phyloP scores from a whole-genome alignment of 2,888 invertebrate genomes.

The Panorpa germanica region DNA sequence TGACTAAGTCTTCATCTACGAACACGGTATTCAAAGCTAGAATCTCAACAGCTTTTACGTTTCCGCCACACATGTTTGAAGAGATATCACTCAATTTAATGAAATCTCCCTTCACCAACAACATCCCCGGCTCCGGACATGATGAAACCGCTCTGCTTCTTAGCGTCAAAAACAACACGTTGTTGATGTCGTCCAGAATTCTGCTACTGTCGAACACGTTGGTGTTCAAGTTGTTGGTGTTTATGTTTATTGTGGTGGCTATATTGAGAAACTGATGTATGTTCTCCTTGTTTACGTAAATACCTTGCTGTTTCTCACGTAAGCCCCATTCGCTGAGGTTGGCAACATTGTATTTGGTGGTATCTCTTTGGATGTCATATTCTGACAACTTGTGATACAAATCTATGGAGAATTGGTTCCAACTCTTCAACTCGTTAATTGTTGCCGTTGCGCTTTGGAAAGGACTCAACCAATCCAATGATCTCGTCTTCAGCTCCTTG shows the following conservation, averaged over 20 bases:
- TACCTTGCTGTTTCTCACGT: background rate
- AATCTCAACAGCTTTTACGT: background rate
- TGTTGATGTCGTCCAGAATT: too few species aligned
- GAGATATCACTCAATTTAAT: conserved; percentile 1
- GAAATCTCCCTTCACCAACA: background rate
- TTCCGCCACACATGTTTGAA: background rate
- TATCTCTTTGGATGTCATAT: conserved; percentile 7
- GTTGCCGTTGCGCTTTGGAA: conserved; percentile 3
- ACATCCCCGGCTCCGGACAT: background rate
- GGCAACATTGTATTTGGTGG: background rate
- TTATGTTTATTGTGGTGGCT: too few species aligned
- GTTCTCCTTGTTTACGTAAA: background rate
- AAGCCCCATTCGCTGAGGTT: background rate
- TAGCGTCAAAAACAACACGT: too few species aligned
- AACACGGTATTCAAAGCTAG: conserved; percentile 9
- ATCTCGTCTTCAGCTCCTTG: too few species aligned
- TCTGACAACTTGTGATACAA: conserved; percentile 5
- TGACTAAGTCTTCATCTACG: conserved; percentile 6
- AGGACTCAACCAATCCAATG: conserved; percentile 4
- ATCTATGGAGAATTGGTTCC: background rate
- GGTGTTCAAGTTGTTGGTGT: too few species aligned
- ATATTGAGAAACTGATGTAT: too few species aligned
- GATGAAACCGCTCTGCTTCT: too few species aligned
- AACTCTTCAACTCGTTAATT: background rate
- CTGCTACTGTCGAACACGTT: too few species aligned